Percentiles rank a stretch among this genome's conserved stretches.
Evolutionary conservation across 2,113 vertebrate species (phyloP).

Genomic region (Mohoua ochrocephala): DNA sequence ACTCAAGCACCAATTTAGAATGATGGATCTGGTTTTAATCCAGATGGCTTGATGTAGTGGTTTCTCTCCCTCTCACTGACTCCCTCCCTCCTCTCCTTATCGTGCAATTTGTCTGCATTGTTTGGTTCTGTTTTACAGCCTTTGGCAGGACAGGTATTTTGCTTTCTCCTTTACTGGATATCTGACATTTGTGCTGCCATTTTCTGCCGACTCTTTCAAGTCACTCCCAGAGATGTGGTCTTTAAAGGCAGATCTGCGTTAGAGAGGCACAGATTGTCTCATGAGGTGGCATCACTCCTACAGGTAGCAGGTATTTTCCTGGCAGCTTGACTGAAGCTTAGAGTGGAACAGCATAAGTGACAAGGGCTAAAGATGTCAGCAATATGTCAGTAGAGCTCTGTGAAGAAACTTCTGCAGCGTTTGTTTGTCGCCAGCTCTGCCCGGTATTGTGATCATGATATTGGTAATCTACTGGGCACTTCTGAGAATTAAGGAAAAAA

Average conservation of each 20-base stretch:
- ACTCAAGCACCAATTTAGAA: constrained; percentile 27
- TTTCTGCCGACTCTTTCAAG: constrained; percentile 14
- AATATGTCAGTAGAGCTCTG: background rate
- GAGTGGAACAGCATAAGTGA: background rate
- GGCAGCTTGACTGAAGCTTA: constrained; percentile 8
- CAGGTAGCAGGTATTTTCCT: constrained; percentile 24
- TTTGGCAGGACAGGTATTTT: background rate
- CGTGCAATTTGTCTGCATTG: background rate
- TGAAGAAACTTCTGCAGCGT: background rate
- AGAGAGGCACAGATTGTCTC: constrained; percentile 13
- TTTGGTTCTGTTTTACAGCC: constrained; percentile 19
- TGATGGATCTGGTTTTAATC: constrained; percentile 49
- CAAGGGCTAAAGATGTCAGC: background rate
- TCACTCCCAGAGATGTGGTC: background rate
- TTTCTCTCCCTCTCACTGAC: background rate
- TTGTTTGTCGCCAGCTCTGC: background rate
- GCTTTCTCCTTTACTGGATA: background rate
- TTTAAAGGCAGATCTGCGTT: constrained; percentile 35
- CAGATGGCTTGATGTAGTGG: constrained; percentile 11
- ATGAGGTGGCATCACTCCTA: constrained; percentile 25
- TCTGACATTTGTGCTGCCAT: constrained; percentile 25
- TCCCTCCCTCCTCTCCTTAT: background rate
- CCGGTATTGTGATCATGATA: background rate
- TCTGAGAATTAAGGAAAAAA: background rate
- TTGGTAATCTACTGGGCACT: background rate